A percentile compares a stretch with the other conserved stretches of the same genome.
Evolutionary conservation across 2,888 invertebrate genomes (phyloP).

Genomic region (Tridacna gigas): DNA sequence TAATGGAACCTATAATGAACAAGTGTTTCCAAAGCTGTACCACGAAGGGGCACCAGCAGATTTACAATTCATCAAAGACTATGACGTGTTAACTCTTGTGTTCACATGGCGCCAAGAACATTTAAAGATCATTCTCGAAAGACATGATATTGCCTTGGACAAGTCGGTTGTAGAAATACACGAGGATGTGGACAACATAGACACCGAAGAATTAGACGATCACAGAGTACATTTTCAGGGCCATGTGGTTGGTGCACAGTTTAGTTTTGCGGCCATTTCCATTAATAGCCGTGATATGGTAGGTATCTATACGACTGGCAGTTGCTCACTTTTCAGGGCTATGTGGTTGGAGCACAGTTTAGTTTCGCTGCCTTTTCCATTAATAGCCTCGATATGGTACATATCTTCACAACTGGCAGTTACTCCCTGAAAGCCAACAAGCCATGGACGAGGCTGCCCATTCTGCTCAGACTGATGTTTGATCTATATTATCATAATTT

Average conservation of each 20-base stretch:
- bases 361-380: conserved; percentile 86
- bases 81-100: not conserved
- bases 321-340: conserved; percentile 85
- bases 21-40: conserved; percentile 11
- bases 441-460: too few relatives aligned
- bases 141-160: conserved; percentile 53
- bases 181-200: conserved; percentile 64
- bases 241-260: conserved; percentile 83
- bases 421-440: too few relatives aligned
- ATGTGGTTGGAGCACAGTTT: conserved; percentile 83
- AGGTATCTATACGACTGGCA: not conserved
- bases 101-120: conserved; percentile 45
- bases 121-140: conserved; percentile 29
- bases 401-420: too few relatives aligned
- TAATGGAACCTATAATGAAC: conserved; percentile 16
- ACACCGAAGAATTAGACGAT: conserved; percentile 56
- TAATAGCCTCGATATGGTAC: not conserved
- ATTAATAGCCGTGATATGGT: conserved; percentile 44
- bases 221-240: conserved; percentile 87
- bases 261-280: conserved; percentile 86
- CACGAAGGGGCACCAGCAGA: not conserved
- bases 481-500: too few relatives aligned
- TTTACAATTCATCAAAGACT: not conserved
- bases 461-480: too few relatives aligned
- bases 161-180: conserved; percentile 61